These are phyloP conservation scores for Saccopteryx leptura DNA, from an alignment of 2,113 vertebrate species.

Conservation along the genomic window DNA sequence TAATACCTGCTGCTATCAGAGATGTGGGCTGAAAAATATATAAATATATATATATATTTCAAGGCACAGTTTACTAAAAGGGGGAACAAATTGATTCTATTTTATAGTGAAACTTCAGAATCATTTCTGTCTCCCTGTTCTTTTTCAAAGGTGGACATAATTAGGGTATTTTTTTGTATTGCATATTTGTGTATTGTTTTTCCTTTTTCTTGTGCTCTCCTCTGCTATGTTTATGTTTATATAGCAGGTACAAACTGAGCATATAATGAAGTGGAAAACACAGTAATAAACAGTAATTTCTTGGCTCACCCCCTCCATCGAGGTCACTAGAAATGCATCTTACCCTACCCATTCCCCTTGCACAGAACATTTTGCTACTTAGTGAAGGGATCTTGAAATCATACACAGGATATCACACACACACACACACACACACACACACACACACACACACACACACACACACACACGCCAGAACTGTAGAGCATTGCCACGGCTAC, in stretches of 20 bases:
- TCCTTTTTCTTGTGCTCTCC: slow-evolving; percentile 41
- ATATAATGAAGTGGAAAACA: slow-evolving; percentile 55
- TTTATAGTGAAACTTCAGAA: slow-evolving; percentile 63
- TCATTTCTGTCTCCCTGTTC: slow-evolving; percentile 39
- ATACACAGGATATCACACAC: neutral
- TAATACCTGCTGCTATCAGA: slow-evolving; percentile 30
- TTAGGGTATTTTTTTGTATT: slow-evolving; percentile 45
- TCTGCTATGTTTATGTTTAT: slow-evolving; percentile 67
- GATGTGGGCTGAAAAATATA: neutral
- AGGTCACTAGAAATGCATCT: slow-evolving; percentile 24
- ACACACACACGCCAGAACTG: too few relatives aligned
- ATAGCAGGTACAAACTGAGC: slow-evolving; percentile 60
- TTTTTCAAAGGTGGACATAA: slow-evolving; percentile 56
- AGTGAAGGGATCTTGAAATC: neutral
- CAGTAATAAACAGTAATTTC: slow-evolving; percentile 56
- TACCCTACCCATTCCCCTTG: neutral
- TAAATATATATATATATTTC: neutral
- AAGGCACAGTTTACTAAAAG: slow-evolving; percentile 53
- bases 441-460: neutral
- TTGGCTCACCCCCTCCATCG: slow-evolving; percentile 14
- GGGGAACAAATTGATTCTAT: slow-evolving; percentile 58
- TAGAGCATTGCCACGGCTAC: neutral
- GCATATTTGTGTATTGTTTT: slow-evolving; percentile 22
- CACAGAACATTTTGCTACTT: slow-evolving; percentile 18
- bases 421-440: too few relatives aligned